Evolutionary conservation across 2,797 vertebrate genomes (phyloP), one percentile per base, ranked within the genome.

Genomic region (Cheirogaleus major): DNA sequence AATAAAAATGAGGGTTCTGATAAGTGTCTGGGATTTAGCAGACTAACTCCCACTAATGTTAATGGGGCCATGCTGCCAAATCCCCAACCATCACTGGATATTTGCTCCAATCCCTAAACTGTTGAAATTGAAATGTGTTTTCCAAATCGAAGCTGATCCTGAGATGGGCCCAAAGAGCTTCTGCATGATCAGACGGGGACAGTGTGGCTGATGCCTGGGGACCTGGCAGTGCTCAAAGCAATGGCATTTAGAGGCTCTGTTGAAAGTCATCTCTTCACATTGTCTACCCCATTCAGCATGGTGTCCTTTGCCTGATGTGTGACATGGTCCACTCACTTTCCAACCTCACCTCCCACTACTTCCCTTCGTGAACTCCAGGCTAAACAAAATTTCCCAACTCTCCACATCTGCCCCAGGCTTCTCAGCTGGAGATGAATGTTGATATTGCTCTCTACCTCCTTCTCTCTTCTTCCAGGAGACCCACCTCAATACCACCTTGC

Each of bases 21-120:
- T 96, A 92, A 82, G 79, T 72, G 84, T 38, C 65, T 94, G 84
- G 97, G 95, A 97, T 98, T 98, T 96, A 98, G 79, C 93, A 92
- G 76, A 89, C 97, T 96, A 95, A 96, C 92, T 91, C 82, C 94
- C 92, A 95, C 96, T 98, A 97, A 98, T 86, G 81, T 93, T 98
- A 93, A 97, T 95, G 96, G 85, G 96, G 87, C 95, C 96, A 92
- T 85, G 83, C 72, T 97, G 93, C 83, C 96, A 98, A 97, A 97
- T 96, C 97, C 52, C 97, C 93, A 96, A 96, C 70, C 89, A 96
- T 94, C 76, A 41, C 43, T 91, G 80, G 83, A 92, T 98, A 97
- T 97, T 76, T 95, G 95, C 95, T 89, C 92, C 97, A 97, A 95
- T 98, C 91, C 89, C 50, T 67, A 75, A 72, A 84, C 4, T 93